A percentile compares a stretch with the other conserved stretches of the same genome.
phyloP scores from a whole-genome alignment of 2,113 vertebrate genomes.

The Sinocyclocheilus maitianheensis region DNA sequence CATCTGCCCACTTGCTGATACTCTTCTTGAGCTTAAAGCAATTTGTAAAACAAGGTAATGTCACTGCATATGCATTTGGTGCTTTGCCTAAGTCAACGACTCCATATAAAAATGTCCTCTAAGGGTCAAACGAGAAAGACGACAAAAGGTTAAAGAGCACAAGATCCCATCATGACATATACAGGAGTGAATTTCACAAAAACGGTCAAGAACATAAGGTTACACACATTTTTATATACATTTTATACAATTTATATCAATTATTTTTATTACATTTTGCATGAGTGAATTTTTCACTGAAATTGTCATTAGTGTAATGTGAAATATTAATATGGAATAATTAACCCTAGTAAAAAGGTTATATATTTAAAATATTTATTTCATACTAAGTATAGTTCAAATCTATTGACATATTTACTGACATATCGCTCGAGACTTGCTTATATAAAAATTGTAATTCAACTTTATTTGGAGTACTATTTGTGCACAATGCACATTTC shows the following conservation, averaged over 20 bases:
- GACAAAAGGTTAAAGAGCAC: neutral
- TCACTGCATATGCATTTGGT: constrained; percentile 29
- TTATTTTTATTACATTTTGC: too few species aligned
- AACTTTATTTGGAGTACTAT: neutral
- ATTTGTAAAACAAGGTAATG: constrained; percentile 32
- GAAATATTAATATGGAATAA: neutral
- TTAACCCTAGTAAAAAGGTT: neutral
- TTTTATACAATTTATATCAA: too few species aligned
- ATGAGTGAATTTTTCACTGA: too few species aligned
- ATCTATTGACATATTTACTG: neutral
- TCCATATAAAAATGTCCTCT: constrained; percentile 19
- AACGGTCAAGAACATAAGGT: neutral
- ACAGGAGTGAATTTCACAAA: neutral
- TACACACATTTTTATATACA: too few species aligned
- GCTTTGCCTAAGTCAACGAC: constrained; percentile 50
- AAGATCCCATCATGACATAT: constrained; percentile 6
- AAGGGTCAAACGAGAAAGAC: constrained; percentile 3
- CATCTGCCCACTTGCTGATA: constrained; percentile 3
- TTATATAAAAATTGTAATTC: neutral
- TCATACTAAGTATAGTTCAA: neutral
- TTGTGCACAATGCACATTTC: too few species aligned
- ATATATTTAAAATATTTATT: neutral
- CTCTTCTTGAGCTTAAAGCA: neutral
- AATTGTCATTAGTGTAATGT: neutral
- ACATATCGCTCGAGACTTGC: neutral